Evolutionary conservation across 2,888 invertebrate species (phyloP), one percentile per base, ranked within the genome.

Genomic region (Drosophila lutescens): DNA sequence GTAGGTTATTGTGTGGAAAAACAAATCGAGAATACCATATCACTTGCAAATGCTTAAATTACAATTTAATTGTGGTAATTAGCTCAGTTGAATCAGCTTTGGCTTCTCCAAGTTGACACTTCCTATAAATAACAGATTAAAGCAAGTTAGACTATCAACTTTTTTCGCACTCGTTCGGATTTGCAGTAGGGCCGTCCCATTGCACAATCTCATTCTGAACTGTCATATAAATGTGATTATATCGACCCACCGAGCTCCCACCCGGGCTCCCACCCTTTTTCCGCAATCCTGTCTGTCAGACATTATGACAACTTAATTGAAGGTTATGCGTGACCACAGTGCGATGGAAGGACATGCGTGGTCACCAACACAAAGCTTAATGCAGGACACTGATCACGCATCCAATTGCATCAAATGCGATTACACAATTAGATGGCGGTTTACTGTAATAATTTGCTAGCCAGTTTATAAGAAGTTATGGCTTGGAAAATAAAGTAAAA

Each of bases 281-380:
- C 26, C 41, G 34, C 56, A 36, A 17, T 43, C 51, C 43, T 56
- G 61, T 26, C 26, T 40, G 38, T 61, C 40, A 17, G 46, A 50
- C 65, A 74, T 66, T 58, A 58, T 74, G 70, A 74, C 76, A 75
- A 69, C 61, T 74, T 74, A 75, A 74, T 75, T 67, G 75, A 68
- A 75, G 74, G 60, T 46, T 57, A 50, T 75, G 61, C 61, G 41
- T 44, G 54, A 23, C 75, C 50, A 32, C 46, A 58, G 49, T 26
- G 10, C 30, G 46, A 10, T 36, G n/a, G 8, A 8, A 34, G 58
- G 32, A 32, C 30, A 53, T 54, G 51, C 32, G 13, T 49, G 12
- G n/a, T 3, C 30, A 9, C 36, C n/a, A 36, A 55, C 1, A 40
- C 38, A 49, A 12, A 44, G 38, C 53, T 34, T 47, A 15, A 36